Evolutionary conservation across 2,113 vertebrate genomes (phyloP).

Genomic region (Spheniscus mendiculus): DNA sequence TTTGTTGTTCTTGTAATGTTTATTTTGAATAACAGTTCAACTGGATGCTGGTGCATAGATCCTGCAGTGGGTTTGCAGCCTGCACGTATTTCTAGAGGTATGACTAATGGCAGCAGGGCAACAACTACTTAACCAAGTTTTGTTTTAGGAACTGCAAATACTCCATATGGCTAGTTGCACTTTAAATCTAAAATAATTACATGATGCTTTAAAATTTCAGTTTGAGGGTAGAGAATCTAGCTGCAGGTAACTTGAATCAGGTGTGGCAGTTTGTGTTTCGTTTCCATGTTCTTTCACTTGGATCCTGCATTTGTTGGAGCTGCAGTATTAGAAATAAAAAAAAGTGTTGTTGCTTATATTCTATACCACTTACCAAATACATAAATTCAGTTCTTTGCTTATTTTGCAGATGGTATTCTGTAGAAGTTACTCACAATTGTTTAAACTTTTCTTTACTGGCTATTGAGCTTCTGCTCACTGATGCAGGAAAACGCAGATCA

Average conservation of each 20-base stretch:
- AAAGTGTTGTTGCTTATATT: not conserved
- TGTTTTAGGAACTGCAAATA: not conserved
- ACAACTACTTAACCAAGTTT: not conserved
- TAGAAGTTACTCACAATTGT: not conserved
- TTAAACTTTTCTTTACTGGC: not conserved
- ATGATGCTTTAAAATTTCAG: not conserved
- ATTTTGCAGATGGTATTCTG: not conserved
- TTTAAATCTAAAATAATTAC: not conserved
- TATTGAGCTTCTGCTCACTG: not conserved
- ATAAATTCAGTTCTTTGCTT: not conserved
- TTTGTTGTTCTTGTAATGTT: not conserved
- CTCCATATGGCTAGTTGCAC: not conserved
- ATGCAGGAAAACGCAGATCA: not conserved
- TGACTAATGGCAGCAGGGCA: not conserved
- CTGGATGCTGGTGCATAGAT: not conserved
- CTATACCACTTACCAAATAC: not conserved
- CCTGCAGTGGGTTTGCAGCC: not conserved
- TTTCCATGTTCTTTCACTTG: not conserved
- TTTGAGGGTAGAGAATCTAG: not conserved
- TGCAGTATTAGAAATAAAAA: not conserved
- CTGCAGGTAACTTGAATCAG: not conserved
- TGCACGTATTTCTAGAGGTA: not conserved
- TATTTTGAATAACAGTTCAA: not conserved
- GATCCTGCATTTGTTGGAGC: not conserved
- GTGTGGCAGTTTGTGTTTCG: not conserved